phyloP scores from a whole-genome alignment of 2,888 invertebrate species.

The Linnaemya tessellans region DNA sequence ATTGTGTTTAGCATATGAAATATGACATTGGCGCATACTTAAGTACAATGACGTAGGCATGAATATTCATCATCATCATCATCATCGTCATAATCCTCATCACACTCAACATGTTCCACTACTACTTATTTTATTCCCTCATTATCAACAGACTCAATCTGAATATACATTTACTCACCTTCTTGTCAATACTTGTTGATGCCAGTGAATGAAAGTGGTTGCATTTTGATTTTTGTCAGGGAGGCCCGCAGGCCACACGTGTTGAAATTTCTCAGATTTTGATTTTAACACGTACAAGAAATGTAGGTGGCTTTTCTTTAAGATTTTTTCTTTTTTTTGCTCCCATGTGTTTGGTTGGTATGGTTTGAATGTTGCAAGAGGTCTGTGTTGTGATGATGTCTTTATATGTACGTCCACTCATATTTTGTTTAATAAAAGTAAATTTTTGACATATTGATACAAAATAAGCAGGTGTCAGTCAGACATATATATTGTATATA shows the following conservation, averaged over 20 bases:
- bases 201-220: conserved; percentile 32
- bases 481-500: no score
- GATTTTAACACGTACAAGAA: conserved; percentile 63
- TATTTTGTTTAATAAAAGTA: conserved; percentile 38
- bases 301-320: conserved; percentile 57
- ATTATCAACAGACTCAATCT: conserved; percentile 52
- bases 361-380: conserved; percentile 56
- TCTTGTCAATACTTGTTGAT: conserved; percentile 47
- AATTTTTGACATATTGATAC: conserved; percentile 54
- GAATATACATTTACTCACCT: conserved; percentile 49
- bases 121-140: conserved; percentile 44
- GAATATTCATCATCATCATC: conserved; percentile 66
- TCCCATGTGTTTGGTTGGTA: conserved; percentile 18
- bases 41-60: conserved; percentile 75
- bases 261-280: conserved; percentile 73
- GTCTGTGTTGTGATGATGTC: conserved; percentile 59
- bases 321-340: conserved; percentile 1
- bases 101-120: conserved; percentile 27
- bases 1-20: conserved; percentile 52
- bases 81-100: conserved; percentile 50
- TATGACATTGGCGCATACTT: conserved; percentile 79
- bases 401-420: conserved; percentile 34
- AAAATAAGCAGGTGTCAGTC: no score
- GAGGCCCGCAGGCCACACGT: conserved; percentile 76
- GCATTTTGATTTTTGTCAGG: conserved; percentile 62